Percentiles rank a stretch among this genome's conserved stretches.
Evolutionary conservation across 2,797 vertebrate genomes (phyloP).

Genomic region (Phalloptychus januarius): DNA sequence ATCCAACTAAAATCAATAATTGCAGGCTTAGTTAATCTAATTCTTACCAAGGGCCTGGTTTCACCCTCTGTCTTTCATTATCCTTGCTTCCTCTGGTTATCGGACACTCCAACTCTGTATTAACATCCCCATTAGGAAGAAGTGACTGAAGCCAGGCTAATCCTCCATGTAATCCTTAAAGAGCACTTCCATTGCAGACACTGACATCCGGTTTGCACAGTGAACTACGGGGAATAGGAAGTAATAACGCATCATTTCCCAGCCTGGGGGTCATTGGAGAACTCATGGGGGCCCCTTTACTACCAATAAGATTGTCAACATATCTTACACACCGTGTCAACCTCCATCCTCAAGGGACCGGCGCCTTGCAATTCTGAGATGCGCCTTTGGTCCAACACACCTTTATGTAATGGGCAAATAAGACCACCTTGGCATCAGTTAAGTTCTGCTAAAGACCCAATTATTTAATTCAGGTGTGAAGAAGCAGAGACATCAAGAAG

Average conservation of each 20-base stretch:
- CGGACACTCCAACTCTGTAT: conserved; percentile 54
- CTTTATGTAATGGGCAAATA: neutral
- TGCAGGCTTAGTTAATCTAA: neutral
- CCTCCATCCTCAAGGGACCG: neutral
- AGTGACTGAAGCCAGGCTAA: conserved; percentile 59
- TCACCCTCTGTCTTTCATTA: conserved; percentile 36
- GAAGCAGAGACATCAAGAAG: neutral
- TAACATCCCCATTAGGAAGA: conserved; percentile 56
- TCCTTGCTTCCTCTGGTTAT: conserved; percentile 40
- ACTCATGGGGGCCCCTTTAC: neutral
- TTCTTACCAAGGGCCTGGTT: neutral
- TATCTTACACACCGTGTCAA: neutral
- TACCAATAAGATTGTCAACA: neutral
- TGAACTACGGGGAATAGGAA: conserved; percentile 13
- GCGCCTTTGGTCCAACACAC: neutral
- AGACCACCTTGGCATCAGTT: neutral
- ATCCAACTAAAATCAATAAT: neutral
- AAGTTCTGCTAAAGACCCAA: neutral
- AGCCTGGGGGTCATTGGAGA: neutral
- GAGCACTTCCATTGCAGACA: conserved; percentile 64
- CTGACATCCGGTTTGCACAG: conserved; percentile 39
- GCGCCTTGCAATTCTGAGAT: neutral
- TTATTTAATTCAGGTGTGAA: neutral
- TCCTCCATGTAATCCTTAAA: conserved; percentile 67
- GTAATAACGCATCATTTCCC: neutral